phyloP scores from a whole-genome alignment of 2,888 invertebrate genomes.

The Melikaiella ostensackeni region DNA sequence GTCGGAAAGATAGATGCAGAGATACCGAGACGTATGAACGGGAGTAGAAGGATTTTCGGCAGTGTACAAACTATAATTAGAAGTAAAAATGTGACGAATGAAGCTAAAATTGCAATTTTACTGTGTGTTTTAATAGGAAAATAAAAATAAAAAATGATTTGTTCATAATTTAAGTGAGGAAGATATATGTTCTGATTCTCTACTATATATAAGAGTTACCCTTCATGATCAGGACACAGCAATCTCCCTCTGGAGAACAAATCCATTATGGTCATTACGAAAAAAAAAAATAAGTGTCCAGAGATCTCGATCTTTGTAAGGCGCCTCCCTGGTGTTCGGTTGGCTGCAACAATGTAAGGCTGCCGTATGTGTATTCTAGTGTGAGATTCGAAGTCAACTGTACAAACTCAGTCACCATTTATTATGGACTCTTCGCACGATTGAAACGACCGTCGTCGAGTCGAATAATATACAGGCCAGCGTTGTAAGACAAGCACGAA shows the following conservation, averaged over 20 bases:
- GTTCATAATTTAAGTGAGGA: too few relatives aligned
- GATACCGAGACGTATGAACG: too few relatives aligned
- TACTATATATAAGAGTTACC: not conserved
- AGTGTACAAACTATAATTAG: too few relatives aligned
- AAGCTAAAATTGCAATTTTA: too few relatives aligned
- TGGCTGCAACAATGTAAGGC: slow-evolving; percentile 4
- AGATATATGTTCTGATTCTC: not conserved
- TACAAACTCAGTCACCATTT: slow-evolving; percentile 25
- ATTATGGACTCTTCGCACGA: slow-evolving; percentile 35
- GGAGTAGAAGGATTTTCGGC: too few relatives aligned
- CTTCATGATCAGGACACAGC: not conserved
- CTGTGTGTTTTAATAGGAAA: too few relatives aligned
- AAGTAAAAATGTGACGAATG: too few relatives aligned
- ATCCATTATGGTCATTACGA: slow-evolving; percentile 25
- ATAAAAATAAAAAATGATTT: too few relatives aligned
- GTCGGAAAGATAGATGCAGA: too few relatives aligned
- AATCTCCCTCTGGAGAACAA: slow-evolving; percentile 2
- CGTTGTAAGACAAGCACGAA: slow-evolving; percentile 23
- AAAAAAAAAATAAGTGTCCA: slow-evolving; percentile 20
- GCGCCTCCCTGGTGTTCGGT: slow-evolving; percentile 24
- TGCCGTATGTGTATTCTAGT: not conserved
- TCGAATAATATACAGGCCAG: slow-evolving; percentile 33
- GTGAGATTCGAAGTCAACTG: slow-evolving; percentile 23
- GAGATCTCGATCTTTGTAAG: slow-evolving; percentile 24
- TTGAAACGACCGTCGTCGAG: slow-evolving; percentile 27